Percentiles rank a stretch among this genome's conserved stretches.
Evolutionary conservation across 2,797 vertebrate species (phyloP).

Genomic region (Sebastes melanostomus): DNA sequence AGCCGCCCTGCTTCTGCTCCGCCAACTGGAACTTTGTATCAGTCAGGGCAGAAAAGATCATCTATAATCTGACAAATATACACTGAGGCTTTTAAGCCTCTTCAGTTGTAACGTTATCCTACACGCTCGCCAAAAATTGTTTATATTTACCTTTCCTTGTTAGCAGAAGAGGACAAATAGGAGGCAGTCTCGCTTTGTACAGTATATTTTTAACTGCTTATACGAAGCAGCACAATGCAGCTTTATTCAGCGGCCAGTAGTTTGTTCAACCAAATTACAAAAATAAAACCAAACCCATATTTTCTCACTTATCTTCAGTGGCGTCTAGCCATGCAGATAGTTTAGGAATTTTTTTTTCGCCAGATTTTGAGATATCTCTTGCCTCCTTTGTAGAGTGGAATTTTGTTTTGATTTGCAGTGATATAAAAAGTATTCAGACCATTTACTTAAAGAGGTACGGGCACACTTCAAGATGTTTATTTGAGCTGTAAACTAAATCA

Average conservation of each 20-base stretch:
- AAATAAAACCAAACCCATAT: neutral
- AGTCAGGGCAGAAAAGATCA: constrained; percentile 60
- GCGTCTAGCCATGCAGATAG: neutral
- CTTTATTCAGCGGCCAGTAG: neutral
- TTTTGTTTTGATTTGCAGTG: neutral
- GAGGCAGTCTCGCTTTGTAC: neutral
- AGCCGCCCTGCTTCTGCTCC: constrained; percentile 59
- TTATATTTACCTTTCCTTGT: constrained; percentile 48
- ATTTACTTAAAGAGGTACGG: neutral
- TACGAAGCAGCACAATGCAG: neutral
- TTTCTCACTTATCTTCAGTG: neutral
- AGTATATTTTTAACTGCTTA: constrained; percentile 7
- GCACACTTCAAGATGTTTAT: neutral
- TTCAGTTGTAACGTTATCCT: constrained; percentile 41
- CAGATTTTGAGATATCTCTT: neutral
- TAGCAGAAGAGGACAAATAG: constrained; percentile 26
- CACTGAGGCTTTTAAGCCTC: constrained; percentile 50
- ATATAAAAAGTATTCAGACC: neutral
- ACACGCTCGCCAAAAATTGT: constrained; percentile 14
- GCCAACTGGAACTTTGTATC: constrained; percentile 70
- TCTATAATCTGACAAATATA: constrained; percentile 66
- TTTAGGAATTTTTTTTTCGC: neutral
- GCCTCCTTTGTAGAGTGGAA: neutral
- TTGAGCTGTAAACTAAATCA: neutral
- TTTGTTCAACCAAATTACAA: neutral